Evolutionary conservation across 2,113 vertebrate species (phyloP).

Genomic region (Scalopus aquaticus): DNA sequence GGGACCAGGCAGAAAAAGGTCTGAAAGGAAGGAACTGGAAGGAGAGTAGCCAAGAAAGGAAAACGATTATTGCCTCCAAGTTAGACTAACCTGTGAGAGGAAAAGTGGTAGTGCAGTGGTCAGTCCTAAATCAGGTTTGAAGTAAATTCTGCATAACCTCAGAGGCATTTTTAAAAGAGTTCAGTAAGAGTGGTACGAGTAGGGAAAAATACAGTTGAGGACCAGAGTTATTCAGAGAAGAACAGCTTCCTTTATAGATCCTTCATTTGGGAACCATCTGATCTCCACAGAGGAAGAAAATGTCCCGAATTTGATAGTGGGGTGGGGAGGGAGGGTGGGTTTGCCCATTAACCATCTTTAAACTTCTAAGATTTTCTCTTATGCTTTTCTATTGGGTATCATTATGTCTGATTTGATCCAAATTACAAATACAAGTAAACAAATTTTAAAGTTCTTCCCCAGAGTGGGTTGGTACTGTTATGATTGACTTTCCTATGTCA

Average conservation of each 20-base stretch:
- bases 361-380: not conserved
- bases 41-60: not conserved
- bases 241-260: not conserved
- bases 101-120: not conserved
- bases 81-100: not conserved
- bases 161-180: not conserved
- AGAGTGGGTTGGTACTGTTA: not conserved
- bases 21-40: not conserved
- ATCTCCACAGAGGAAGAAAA: not conserved
- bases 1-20: not conserved
- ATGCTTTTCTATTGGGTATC: not conserved
- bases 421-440: constrained; percentile 5
- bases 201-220: not conserved
- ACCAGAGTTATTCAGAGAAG: not conserved
- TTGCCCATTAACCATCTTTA: not conserved
- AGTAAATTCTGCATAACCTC: not conserved
- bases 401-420: not conserved
- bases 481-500: not conserved
- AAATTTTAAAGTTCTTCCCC: not conserved
- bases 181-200: not conserved
- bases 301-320: not conserved
- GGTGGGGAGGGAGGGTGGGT: rapidly evolving
- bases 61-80: not conserved
- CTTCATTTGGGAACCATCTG: not conserved
- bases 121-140: not conserved